Evolutionary conservation across 1,140 invertebrate species (phyloP).

Genomic region (Brachionus paranguensis): DNA sequence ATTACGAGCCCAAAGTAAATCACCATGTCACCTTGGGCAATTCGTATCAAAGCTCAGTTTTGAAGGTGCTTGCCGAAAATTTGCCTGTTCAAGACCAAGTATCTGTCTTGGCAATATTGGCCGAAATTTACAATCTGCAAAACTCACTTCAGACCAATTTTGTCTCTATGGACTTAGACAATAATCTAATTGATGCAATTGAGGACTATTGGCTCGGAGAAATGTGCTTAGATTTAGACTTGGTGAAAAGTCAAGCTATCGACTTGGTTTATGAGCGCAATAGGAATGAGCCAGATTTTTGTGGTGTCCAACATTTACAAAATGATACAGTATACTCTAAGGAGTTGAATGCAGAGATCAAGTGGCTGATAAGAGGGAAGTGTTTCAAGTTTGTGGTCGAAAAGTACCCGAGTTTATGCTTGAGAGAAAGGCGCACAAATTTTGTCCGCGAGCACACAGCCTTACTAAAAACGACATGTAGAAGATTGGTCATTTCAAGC

Average conservation of each 20-base stretch:
- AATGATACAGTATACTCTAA: not conserved
- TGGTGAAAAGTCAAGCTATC: not conserved
- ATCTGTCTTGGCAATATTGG: not conserved
- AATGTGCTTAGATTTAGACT: not conserved
- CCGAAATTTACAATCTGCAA: not conserved
- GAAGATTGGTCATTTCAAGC: not conserved
- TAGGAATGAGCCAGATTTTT: not conserved
- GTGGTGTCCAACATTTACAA: not conserved
- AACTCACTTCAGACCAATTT: not conserved
- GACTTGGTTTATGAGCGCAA: not conserved
- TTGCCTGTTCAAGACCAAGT: slow-evolving; percentile 1
- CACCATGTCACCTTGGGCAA: not conserved
- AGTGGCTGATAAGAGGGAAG: not conserved
- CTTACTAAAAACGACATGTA: not conserved
- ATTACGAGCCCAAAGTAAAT: not conserved
- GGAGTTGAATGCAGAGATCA: not conserved
- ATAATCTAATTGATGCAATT: not conserved
- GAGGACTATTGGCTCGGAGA: not conserved
- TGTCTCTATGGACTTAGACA: not conserved
- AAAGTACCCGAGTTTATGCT: not conserved
- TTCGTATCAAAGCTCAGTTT: not conserved
- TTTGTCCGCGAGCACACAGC: not conserved
- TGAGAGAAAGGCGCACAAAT: not conserved
- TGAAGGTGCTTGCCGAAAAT: not conserved
- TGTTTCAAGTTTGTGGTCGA: not conserved